Evolutionary conservation across 1,140 invertebrate species (phyloP).

Genomic region (Conopomorpha cramerella): DNA sequence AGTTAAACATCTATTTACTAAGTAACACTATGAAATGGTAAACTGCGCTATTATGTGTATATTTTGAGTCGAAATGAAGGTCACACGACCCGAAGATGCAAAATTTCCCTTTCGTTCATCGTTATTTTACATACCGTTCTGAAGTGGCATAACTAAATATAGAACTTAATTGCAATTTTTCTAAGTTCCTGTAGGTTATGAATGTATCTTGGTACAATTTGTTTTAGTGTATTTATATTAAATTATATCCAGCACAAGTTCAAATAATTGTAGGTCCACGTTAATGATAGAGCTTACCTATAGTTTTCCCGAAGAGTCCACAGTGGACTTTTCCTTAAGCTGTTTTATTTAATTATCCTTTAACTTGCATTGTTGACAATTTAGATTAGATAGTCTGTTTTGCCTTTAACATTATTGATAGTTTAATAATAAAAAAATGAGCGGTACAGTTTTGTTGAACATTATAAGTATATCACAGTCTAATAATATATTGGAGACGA

Average conservation of each 20-base stretch:
- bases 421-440: conserved; percentile 48
- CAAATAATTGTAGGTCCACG: conserved; percentile 54
- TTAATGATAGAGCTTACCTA: conserved; percentile 46
- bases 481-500: conserved; percentile 36
- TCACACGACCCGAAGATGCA: too few species aligned
- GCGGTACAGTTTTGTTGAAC: conserved; percentile 51
- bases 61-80: too few species aligned
- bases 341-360: conserved; percentile 58
- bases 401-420: conserved; percentile 56
- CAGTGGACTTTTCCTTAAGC: conserved; percentile 32
- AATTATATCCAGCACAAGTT: conserved; percentile 49
- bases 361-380: conserved; percentile 56
- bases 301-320: conserved; percentile 26
- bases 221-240: conserved; percentile 39
- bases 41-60: too few species aligned
- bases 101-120: neutral
- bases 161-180: conserved; percentile 59
- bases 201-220: conserved; percentile 58
- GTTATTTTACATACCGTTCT: neutral
- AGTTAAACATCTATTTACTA: too few species aligned
- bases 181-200: conserved; percentile 60
- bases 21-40: too few species aligned
- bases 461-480: too few species aligned
- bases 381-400: conserved; percentile 57
- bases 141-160: conserved; percentile 59